A percentile compares a stretch with the other conserved stretches of the same genome.
Evolutionary conservation across 1,140 invertebrate genomes (phyloP).

Genomic region (Orius laevigatus): DNA sequence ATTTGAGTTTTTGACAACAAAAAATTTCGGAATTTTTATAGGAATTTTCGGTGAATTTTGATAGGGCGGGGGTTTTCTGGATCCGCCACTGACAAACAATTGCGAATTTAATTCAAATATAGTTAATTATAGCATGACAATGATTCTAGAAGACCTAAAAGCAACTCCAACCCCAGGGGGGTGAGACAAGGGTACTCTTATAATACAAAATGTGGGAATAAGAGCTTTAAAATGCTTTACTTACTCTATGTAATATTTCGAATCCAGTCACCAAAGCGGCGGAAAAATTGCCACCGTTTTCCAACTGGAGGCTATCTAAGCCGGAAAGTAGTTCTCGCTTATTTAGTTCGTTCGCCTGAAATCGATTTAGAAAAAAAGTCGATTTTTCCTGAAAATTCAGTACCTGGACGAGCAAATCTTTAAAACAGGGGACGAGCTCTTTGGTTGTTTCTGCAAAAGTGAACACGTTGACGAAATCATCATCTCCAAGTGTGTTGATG

Average conservation of each 20-base stretch:
- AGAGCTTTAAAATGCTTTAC: too few relatives aligned
- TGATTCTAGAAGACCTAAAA: too few relatives aligned
- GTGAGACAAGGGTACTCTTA: too few relatives aligned
- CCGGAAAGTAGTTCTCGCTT: conserved; percentile 63
- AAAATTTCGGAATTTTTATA: too few relatives aligned
- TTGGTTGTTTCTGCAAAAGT: conserved; percentile 58
- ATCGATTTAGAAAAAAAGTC: conserved; percentile 8
- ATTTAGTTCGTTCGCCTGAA: conserved; percentile 71
- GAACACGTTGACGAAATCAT: conserved; percentile 94
- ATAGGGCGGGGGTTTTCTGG: too few relatives aligned
- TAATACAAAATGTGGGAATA: too few relatives aligned
- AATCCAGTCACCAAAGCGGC: conserved; percentile 80
- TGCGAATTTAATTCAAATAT: too few relatives aligned
- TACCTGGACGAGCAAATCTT: conserved; percentile 69
- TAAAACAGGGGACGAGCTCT: conserved; percentile 70
- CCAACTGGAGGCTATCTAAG: conserved; percentile 44
- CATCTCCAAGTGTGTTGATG: conserved; percentile 84
- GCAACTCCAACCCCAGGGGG: too few relatives aligned
- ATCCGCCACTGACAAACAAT: too few relatives aligned
- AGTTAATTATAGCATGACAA: too few relatives aligned
- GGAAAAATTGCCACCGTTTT: conserved; percentile 82
- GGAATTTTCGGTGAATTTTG: too few relatives aligned
- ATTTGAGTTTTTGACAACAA: too few relatives aligned
- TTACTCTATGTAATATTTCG: conserved; percentile 75
- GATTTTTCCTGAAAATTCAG: neutral